Conservation (phyloP, 2,113 vertebrate species). For the Athene noctua region DNA sequence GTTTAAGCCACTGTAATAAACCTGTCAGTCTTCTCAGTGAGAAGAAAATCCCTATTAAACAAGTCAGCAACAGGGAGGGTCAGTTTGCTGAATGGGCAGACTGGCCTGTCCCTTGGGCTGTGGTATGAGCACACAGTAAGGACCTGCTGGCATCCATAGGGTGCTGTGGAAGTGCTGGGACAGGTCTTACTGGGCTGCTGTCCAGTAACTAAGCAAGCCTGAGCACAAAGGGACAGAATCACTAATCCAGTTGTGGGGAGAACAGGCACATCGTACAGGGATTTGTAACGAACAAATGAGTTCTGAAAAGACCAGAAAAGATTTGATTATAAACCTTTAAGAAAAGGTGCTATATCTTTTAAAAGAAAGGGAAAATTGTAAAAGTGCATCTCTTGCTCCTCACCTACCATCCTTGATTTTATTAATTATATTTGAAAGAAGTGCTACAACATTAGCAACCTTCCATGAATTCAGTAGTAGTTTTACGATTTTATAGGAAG, state of each 20-base stretch:
- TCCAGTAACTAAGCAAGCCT: neutral
- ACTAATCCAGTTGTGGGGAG: neutral
- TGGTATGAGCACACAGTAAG: neutral
- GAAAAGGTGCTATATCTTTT: neutral
- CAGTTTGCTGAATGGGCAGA: neutral
- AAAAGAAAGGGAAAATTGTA: neutral
- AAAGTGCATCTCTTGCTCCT: neutral
- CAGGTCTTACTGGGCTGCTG: neutral
- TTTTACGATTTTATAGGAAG: neutral
- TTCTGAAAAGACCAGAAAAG: neutral
- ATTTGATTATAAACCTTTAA: neutral
- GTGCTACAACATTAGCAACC: neutral
- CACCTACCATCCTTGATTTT: neutral
- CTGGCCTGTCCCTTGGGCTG: neutral
- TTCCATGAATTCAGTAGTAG: neutral
- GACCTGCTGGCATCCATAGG: neutral
- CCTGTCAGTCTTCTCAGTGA: neutral
- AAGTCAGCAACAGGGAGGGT: neutral
- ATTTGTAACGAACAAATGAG: neutral
- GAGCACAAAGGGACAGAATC: neutral
- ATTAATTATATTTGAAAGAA: neutral
- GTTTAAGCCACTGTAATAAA: neutral
- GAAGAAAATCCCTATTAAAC: neutral
- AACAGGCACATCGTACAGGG: fast-evolving
- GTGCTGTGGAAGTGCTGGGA: neutral